Evolutionary conservation across 1,140 invertebrate genomes (phyloP), one percentile per base, ranked within the genome.

Genomic region (Tetramorium parvispinum): DNA sequence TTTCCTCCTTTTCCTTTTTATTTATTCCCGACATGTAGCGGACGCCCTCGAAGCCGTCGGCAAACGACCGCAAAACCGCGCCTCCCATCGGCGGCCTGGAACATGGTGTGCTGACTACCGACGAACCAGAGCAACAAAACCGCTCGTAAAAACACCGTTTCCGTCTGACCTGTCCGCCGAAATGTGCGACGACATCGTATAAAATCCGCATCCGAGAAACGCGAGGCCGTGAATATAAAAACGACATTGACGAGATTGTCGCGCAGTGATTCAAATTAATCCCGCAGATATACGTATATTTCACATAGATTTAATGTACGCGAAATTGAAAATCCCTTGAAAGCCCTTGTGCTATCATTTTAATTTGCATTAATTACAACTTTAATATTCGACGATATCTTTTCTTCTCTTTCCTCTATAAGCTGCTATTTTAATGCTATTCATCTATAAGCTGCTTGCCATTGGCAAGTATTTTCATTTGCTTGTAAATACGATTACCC

Each of bases 41-140:
- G 40, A 83, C 68, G 79, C 68, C 32, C 57, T 51, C 55, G 27
- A 77, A 85, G 43, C 43, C 73, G 11, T 49, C 57, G 57, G 46
- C 43, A 63, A 85, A 85, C 53, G 43, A 77, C 71, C 71, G 82
- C 43, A 63, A 85, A 85, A 76, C 71, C 75, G 53, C 75, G 7
- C 57, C 43, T 77, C 51, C 18, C 61, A 24, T 65, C 70, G 53
- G 0, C 49, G 46, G n/a, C n/a, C 5, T 32, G 40, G 10, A 32
- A 10, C 21, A 61, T 68, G 11, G 43, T 46, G 49, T 73, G 21
- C 51, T 4, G 32, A 71, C 65, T 82, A 71, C 53, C 53, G 81
- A 77, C 71, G 18, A 43, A 66, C 10, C 16, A 8, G 21, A 4
- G 32, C 32, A 4, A 13, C 10, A 18, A 70, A 55, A 71, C 13